phyloP scores from a whole-genome alignment of 30 jellyfish, hydroid and myxozoan species.

The Nemopilema nomurai region DNA sequence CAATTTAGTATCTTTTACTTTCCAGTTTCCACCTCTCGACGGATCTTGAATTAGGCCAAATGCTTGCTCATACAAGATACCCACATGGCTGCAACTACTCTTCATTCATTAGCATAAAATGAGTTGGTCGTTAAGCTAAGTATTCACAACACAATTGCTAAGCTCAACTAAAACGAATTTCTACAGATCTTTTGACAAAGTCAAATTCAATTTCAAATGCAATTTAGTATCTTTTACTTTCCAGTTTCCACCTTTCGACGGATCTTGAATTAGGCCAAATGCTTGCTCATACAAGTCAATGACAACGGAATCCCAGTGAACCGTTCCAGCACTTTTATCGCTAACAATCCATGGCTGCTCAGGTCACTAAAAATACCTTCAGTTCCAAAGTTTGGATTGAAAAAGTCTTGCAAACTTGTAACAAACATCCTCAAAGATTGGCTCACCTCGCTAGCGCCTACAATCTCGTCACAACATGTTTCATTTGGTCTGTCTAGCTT shows the following conservation, averaged over 20 bases:
- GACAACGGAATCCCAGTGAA: constrained; percentile 28
- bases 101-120: no score
- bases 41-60: constrained; percentile 63
- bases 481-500: constrained; percentile 59
- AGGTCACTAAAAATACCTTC: constrained; percentile 32
- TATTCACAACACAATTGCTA: no score
- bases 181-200: no score
- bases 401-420: background rate
- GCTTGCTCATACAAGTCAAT: constrained; percentile 43
- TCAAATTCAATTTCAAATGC: no score
- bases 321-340: constrained; percentile 47
- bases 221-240: no score
- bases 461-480: constrained; percentile 16
- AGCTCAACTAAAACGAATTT: no score
- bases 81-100: no score
- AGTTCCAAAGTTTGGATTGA: constrained; percentile 34
- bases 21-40: constrained; percentile 49
- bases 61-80: no score
- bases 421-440: constrained; percentile 1
- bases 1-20: constrained; percentile 51
- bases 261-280: no score
- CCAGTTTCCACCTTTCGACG: no score
- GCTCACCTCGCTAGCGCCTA: constrained; percentile 27
- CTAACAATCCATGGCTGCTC: constrained; percentile 57
- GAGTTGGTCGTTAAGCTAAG: no score